phyloP scores from a whole-genome alignment of 2,888 invertebrate genomes.

The Parasteatoda lunata region DNA sequence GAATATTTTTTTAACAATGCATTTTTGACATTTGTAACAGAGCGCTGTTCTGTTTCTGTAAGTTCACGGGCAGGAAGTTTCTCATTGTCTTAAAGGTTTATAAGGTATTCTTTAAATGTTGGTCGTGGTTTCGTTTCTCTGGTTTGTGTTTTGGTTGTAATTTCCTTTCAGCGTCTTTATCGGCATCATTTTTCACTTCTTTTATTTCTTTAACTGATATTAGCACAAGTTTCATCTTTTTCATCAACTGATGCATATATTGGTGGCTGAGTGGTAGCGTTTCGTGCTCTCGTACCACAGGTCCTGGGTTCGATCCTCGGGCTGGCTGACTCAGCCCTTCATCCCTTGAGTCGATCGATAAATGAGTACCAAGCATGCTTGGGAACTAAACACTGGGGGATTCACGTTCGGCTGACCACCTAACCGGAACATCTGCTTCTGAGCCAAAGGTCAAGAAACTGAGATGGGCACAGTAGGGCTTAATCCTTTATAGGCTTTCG shows the following conservation, averaged over 20 bases:
- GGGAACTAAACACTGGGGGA: neutral
- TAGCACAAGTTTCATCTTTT: too few relatives aligned
- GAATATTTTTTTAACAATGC: too few relatives aligned
- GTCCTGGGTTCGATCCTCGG: neutral
- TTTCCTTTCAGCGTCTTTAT: too few relatives aligned
- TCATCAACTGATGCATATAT: neutral
- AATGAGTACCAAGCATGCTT: constrained; percentile 1
- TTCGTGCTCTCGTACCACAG: neutral
- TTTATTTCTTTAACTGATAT: too few relatives aligned
- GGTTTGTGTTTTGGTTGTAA: too few relatives aligned
- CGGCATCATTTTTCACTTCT: too few relatives aligned
- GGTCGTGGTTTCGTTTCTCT: too few relatives aligned
- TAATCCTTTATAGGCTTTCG: neutral
- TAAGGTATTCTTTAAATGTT: too few relatives aligned
- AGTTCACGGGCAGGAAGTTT: too few relatives aligned
- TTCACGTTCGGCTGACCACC: neutral
- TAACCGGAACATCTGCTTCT: neutral
- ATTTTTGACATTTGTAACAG: too few relatives aligned
- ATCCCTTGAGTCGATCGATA: neutral
- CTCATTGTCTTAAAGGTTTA: too few relatives aligned
- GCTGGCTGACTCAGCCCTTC: neutral
- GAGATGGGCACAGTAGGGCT: neutral
- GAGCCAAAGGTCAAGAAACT: neutral
- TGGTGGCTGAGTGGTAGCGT: neutral
- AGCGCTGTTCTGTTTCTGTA: too few relatives aligned